Conservation (phyloP, 2,113 vertebrate genomes). For the Grus americana region DNA sequence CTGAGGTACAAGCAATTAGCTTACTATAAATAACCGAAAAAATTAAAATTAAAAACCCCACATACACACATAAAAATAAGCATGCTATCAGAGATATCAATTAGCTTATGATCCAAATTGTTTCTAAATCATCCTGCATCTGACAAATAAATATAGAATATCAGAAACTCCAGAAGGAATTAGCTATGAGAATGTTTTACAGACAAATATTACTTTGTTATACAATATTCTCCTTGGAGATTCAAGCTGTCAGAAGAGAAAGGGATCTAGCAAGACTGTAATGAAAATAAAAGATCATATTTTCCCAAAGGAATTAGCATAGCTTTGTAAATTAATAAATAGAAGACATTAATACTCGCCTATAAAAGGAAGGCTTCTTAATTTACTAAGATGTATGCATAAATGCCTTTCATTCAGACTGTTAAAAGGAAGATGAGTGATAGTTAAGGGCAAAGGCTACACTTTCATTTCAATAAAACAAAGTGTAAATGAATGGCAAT, state of each 20-base stretch:
- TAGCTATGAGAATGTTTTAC: neutral
- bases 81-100: neutral
- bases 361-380: neutral
- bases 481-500: neutral
- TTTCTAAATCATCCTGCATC: neutral
- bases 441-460: neutral
- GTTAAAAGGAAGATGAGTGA: neutral
- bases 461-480: neutral
- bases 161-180: neutral
- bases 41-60: neutral
- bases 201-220: neutral
- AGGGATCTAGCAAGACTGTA: neutral
- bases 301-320: slow-evolving; percentile 9
- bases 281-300: neutral
- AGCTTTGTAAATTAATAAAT: slow-evolving; percentile 32
- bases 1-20: neutral
- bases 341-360: neutral
- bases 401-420: neutral
- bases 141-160: neutral
- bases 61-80: neutral
- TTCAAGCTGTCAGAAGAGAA: slow-evolving; percentile 16
- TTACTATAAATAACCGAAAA: neutral
- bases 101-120: neutral
- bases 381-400: neutral
- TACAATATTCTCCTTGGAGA: neutral